Evolutionary conservation across 2,113 vertebrate genomes (phyloP).

Genomic region (Odontophorus gujanensis): DNA sequence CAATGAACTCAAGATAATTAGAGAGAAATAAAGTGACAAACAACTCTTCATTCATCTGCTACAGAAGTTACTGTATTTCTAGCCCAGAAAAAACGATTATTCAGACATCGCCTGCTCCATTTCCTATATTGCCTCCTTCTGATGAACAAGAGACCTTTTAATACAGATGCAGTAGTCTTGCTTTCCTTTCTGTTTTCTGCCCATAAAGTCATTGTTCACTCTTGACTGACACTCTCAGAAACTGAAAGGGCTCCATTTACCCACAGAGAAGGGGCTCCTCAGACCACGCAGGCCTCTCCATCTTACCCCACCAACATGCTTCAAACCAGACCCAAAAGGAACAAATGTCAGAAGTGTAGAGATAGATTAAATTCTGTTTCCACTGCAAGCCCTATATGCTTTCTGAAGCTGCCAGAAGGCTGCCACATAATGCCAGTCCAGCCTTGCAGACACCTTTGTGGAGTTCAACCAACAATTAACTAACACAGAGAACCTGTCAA

Average conservation of each 20-base stretch:
- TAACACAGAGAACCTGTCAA: neutral
- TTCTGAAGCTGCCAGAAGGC: neutral
- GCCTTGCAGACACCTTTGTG: neutral
- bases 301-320: neutral
- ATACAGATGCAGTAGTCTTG: constrained; percentile 37
- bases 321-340: neutral
- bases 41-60: constrained; percentile 38
- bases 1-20: constrained; percentile 64
- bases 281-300: neutral
- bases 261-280: neutral
- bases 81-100: constrained; percentile 51
- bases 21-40: neutral
- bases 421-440: neutral
- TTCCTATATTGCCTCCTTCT: constrained; percentile 56
- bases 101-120: constrained; percentile 32
- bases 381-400: neutral
- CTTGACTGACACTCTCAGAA: constrained; percentile 16
- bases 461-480: neutral
- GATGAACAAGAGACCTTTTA: constrained; percentile 60
- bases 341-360: neutral
- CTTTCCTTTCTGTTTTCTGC: constrained; percentile 51
- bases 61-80: constrained; percentile 30
- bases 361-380: neutral
- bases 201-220: constrained; percentile 13
- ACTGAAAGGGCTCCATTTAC: constrained; percentile 41